Conservation (phyloP, 2,113 vertebrate species). For the Amphilophus citrinellus region DNA sequence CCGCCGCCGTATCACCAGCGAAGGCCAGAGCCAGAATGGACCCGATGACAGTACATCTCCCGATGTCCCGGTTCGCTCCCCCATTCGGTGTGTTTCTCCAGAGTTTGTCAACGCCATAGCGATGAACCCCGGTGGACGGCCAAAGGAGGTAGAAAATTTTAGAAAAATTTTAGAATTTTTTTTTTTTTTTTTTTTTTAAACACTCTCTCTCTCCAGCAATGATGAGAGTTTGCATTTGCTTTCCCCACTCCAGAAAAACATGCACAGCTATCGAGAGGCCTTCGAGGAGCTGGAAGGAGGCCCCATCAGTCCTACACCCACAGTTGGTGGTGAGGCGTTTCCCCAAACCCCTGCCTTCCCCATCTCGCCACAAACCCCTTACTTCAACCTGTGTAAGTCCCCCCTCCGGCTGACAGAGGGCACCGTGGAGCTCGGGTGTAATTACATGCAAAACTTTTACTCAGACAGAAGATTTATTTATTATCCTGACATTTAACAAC, state of each 20-base stretch:
- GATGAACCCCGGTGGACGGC: constrained; percentile 96
- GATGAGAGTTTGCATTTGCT: background rate
- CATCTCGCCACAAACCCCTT: constrained; percentile 85
- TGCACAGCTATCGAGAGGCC: constrained; percentile 98
- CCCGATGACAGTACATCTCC: constrained; percentile 69
- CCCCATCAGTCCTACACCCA: constrained; percentile 83
- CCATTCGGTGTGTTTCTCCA: constrained; percentile 91
- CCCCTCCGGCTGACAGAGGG: constrained; percentile 72
- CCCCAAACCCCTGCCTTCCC: constrained; percentile 86
- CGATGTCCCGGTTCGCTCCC: constrained; percentile 88
- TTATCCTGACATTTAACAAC: background rate
- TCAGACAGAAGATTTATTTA: background rate
- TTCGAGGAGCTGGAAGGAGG: constrained; percentile 93
- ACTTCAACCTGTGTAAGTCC: constrained; percentile 86
- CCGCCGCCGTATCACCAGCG: constrained; percentile 83
- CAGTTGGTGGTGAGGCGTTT: constrained; percentile 90
- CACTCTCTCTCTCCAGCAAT: background rate
- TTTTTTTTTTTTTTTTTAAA: background rate
- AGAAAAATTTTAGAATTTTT: no score
- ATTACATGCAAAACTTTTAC: background rate
- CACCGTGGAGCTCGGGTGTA: constrained; percentile 69
- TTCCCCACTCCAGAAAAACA: constrained; percentile 85
- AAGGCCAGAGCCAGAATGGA: constrained; percentile 87
- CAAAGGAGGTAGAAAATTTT: constrained; percentile 94
- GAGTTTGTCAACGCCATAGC: constrained; percentile 95